Evolutionary conservation across 2,888 invertebrate species (phyloP), one percentile per base, ranked within the genome.

Genomic region (Craniophora ligustri): DNA sequence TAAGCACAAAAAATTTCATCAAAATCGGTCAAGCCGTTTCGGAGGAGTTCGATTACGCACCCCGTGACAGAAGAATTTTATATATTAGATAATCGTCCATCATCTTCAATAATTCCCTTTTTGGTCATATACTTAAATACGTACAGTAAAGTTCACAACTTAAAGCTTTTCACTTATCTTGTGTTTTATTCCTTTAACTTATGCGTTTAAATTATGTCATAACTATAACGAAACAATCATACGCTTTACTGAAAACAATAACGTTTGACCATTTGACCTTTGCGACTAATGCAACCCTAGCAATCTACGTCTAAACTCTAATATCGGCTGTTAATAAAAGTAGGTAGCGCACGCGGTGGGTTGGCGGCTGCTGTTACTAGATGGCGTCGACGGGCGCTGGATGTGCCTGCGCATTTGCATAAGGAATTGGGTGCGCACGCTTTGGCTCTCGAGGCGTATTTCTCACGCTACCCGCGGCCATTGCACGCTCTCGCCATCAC

Each of bases 401-500:
- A 83, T 81, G 85, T 82, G 78, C 79, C 72, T 70, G 78, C 71
- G 65, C 82, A 92, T 92, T 92, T 88, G 91, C 92, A 92, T 92
- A 87, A 85, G 79, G 82, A 91, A 90, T 92, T 91, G 92, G 92
- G 87, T 82, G 85, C 86, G 88, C 92, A 92, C 92, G 92, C 88
- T 86, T 76, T 79, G 79, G 79, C 82, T 81, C 85, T 83, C 79
- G 76, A 76, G 80, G 84, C 81, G 85, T 75, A 83, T 86, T 90
- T 92, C 91, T 91, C 91, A 91, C 90, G 90, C 88, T 88, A 84
- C 85, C 73, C 81, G 75, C 81, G 57, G 66, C 67, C 75, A 75
- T 77, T 71, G 75, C 76, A 72, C 72, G 78, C 72, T 72, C 72
- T 69, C 64, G 64, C 73, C 69, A 74, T 72, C 76, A 76, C 78